Percentiles rank a stretch among this genome's conserved stretches.
Conservation (phyloP, 2,113 vertebrate species). For the Clupea harengus region DNA sequence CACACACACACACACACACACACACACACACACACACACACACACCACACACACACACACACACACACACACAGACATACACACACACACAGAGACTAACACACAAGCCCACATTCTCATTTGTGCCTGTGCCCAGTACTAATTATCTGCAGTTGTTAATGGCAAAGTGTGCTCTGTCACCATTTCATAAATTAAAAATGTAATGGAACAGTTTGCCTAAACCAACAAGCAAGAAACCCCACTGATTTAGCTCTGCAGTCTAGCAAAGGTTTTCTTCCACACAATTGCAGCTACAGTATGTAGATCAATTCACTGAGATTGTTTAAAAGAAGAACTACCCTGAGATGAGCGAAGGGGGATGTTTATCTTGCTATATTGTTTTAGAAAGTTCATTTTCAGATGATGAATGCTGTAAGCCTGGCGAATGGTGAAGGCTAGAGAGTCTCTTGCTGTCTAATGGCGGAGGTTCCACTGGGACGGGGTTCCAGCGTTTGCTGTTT, state of each 20-base stretch:
- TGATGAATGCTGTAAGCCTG: not conserved
- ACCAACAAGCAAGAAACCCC: not conserved
- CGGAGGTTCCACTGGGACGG: not conserved
- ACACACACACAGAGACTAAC: not conserved
- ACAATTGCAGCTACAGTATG: not conserved
- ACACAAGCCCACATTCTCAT: not conserved
- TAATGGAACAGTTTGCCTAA: not conserved
- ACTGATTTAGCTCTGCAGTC: not conserved
- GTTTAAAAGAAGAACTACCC: not conserved
- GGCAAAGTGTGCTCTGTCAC: not conserved
- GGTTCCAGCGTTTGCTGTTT: slow-evolving; percentile 5
- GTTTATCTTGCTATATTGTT: not conserved
- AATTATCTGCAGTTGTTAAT: not conserved
- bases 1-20: not conserved
- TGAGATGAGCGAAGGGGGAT: not conserved
- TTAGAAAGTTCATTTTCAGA: not conserved
- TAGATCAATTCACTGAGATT: not conserved
- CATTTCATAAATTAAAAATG: not conserved
- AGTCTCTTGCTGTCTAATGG: not conserved
- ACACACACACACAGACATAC: not conserved
- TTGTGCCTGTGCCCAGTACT: not conserved
- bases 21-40: slow-evolving; percentile 1
- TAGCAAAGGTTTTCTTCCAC: not conserved
- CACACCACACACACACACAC: not conserved
- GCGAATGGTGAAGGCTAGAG: not conserved